Evolutionary conservation across 2,113 vertebrate species (phyloP), one percentile per base, ranked within the genome.

Genomic region (Bubo blakistoni): DNA sequence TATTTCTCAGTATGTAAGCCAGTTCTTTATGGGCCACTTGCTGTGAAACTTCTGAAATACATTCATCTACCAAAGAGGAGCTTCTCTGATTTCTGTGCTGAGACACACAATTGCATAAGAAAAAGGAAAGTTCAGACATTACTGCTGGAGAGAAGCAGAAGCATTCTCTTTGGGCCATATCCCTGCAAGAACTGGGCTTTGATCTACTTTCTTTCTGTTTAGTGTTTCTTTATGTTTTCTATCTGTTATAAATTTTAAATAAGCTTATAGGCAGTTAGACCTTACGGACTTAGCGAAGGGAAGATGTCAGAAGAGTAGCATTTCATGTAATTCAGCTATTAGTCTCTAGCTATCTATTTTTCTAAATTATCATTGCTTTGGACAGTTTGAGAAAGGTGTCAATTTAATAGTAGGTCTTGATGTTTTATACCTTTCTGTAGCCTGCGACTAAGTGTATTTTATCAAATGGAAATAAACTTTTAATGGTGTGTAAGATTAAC

Each of bases 11-110:
- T 51, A 24, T 7, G 1, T 34, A 32, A 91, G 61, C 58, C 5
- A 6, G 13, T 70, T 82, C 92, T 84, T 81, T 91, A 84, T 84
- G 94, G 91, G 69, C 83, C 69, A 30, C 92, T 80, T 91, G 87
- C 93, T 93, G 94, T 71, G 91, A 55, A 85, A 42, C 84, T 92
- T 91, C 78, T 77, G 63, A 86, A 83, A 83, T 30, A 10, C 9
- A 4, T 91, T 87, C 22, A 6, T 42, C 30, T 81, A 24, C 54
- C 78, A 40, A 42, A 91, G 83, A 57, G 76, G 54, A 80, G 29
- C 83, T 49, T 46, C 77, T 83, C 25, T 44, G 24, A 10, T 92
- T 74, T 83, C 76, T 79, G 44, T 65, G 73, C 83, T 22, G 88
- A 51, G 86, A 6, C 57, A 13, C 29, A 13, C 61, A 71, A 12